Conservation (phyloP, 2,797 vertebrate genomes). For the Threskiornis aethiopicus region DNA sequence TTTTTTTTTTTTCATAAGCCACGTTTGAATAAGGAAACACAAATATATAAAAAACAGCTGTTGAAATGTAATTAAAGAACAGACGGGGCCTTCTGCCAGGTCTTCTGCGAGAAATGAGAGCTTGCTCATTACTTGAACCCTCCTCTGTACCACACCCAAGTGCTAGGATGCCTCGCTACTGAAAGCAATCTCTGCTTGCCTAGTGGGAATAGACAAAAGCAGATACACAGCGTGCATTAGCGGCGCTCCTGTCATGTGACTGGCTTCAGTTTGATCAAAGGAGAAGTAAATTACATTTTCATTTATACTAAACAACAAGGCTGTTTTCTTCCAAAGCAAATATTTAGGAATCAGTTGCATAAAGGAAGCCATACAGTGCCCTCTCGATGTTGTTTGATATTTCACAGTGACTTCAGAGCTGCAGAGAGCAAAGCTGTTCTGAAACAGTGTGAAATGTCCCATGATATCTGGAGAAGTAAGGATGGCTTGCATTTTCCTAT, state of each 20-base stretch:
- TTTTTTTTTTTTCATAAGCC: background rate
- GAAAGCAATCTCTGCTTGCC: slow-evolving; percentile 20
- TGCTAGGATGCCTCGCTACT: background rate
- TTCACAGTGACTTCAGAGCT: background rate
- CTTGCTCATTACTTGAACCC: slow-evolving; percentile 21
- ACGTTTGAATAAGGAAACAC: slow-evolving; percentile 63
- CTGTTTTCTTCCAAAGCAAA: slow-evolving; percentile 34
- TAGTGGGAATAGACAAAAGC: background rate
- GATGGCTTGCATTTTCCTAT: background rate
- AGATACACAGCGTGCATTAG: background rate
- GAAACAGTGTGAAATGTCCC: background rate
- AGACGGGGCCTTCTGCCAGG: slow-evolving; percentile 60
- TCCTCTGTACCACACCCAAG: background rate
- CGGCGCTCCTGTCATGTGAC: background rate
- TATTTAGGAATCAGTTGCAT: background rate
- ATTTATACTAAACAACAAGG: slow-evolving; percentile 2
- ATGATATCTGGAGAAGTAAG: background rate
- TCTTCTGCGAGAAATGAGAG: slow-evolving; percentile 60
- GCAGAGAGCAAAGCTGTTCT: background rate
- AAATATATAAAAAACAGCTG: slow-evolving; percentile 72
- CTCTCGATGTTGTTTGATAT: background rate
- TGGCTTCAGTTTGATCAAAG: slow-evolving; percentile 7
- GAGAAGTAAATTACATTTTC: background rate
- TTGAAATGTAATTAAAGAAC: slow-evolving; percentile 73
- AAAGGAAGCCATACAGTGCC: background rate